phyloP scores from a whole-genome alignment of 2,113 vertebrate species.

The Cinclus mexicanus region DNA sequence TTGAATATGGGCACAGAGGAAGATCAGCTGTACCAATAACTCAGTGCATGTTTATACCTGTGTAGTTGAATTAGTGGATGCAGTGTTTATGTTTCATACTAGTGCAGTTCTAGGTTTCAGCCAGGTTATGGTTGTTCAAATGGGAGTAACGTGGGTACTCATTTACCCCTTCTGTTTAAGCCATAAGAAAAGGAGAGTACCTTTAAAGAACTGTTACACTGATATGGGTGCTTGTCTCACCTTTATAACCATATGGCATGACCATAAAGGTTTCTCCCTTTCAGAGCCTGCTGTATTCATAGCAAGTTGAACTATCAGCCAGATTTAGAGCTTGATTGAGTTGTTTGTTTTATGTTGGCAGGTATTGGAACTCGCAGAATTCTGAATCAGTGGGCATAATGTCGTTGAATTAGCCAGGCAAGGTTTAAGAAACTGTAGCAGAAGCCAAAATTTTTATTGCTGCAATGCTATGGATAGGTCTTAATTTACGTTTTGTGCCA shows the following conservation, averaged over 20 bases:
- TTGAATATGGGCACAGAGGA: not conserved
- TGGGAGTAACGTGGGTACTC: not conserved
- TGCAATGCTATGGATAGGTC: not conserved
- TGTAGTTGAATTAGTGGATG: not conserved
- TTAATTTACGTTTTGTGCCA: slow-evolving; percentile 2
- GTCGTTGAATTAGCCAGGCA: not conserved
- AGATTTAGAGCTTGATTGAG: not conserved
- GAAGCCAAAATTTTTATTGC: not conserved
- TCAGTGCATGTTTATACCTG: not conserved
- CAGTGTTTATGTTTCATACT: not conserved
- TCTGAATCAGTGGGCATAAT: not conserved
- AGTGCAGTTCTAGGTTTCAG: not conserved
- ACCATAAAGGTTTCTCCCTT: not conserved
- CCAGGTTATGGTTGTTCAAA: not conserved
- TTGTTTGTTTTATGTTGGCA: not conserved
- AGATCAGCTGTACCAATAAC: not conserved
- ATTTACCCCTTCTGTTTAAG: not conserved
- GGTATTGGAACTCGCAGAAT: not conserved
- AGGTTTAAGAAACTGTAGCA: not conserved
- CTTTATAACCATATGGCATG: not conserved
- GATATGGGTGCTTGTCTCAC: not conserved
- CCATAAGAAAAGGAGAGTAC: not conserved
- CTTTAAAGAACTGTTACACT: not conserved
- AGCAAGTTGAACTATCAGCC: not conserved
- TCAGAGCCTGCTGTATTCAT: not conserved